Base-by-base conservation (phyloP, 2,888 invertebrate genomes). In the Rhagophthalmus giganteus region DNA sequence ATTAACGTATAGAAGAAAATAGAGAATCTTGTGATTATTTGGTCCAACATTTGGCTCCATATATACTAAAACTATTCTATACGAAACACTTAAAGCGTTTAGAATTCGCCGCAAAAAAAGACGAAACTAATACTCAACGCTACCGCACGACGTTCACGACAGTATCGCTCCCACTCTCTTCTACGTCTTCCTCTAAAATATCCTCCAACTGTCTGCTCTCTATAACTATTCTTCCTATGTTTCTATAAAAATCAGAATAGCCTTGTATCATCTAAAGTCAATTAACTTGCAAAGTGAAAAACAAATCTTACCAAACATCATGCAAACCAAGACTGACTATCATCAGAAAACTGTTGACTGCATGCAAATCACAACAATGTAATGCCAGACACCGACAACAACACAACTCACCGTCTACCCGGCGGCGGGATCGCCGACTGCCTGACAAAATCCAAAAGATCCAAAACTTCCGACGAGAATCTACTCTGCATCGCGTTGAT, bases 401-500 rank as follows among this genome's bases (percentile, higher is more conserved):
- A 26, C 11, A 28, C n/a, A 37, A 54, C 70, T 68, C 64, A 73
- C 73, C 72, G 68, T 58, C 71, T 60, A 16, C 66, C 58, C 7
- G 69, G 65, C 9, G 68, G 65, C 9, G 68, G 66, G 20, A 66
- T 61, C 13, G 65, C 58, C 7, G 70, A 68, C 45, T 67, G 68
- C 38, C 64, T 64, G 0, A 73, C 69, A 4, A 65, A 41, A 25
- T 72, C 69, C 57, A 74, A 59, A 28, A 74, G 57, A 45, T 72
- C 70, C 33, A 70, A 33, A 14, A 74, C 71, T 8, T 71, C 65
- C 2, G 70, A 65, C 7, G 70, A 60, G 6, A 67, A 59, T 10
- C 62, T 54, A 15, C 62, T 60, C 51, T 70, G 69, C 10, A 88
- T 88, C 68, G 88, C 81, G 63, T 88, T 87, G 42, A 89, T 86